These are phyloP conservation scores for Serinus canaria DNA, from an alignment of 2,113 vertebrate species.

Conservation along the genomic window DNA sequence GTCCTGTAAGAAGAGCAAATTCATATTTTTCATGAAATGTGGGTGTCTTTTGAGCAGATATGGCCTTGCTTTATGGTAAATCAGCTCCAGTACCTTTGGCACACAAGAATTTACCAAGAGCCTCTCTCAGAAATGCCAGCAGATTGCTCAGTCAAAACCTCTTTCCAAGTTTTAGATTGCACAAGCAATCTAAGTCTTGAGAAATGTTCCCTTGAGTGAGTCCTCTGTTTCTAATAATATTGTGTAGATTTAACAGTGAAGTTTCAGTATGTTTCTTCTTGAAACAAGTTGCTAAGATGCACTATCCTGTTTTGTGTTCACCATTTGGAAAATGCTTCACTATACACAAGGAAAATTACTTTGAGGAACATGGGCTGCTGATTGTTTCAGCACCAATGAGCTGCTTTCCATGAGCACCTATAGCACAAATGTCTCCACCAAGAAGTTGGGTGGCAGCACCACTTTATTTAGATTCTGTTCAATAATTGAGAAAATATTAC, in stretches of 20 bases:
- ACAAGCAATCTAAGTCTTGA: conserved; percentile 4
- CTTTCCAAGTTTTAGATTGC: conserved; percentile 54
- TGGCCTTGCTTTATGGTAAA: conserved; percentile 5
- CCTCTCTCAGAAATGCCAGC: neutral
- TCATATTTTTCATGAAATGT: neutral
- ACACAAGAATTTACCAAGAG: conserved; percentile 24
- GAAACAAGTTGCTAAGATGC: neutral
- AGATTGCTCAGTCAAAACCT: neutral
- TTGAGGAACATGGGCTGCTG: neutral
- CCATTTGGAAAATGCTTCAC: neutral
- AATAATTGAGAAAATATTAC: neutral
- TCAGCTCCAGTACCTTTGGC: conserved; percentile 26
- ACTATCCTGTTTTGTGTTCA: neutral
- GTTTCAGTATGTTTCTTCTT: neutral
- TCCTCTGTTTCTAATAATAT: neutral
- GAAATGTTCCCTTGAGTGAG: conserved; percentile 2
- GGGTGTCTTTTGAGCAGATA: neutral
- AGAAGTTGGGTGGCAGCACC: neutral
- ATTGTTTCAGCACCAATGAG: neutral
- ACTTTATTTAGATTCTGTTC: neutral
- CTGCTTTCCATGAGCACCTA: neutral
- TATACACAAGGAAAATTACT: neutral
- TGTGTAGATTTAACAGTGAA: neutral
- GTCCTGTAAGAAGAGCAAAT: neutral
- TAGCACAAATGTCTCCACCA: neutral